Percentiles rank a stretch among this genome's conserved stretches.
Evolutionary conservation across 1,140 invertebrate species (phyloP).

Genomic region (Cydia fagiglandana): DNA sequence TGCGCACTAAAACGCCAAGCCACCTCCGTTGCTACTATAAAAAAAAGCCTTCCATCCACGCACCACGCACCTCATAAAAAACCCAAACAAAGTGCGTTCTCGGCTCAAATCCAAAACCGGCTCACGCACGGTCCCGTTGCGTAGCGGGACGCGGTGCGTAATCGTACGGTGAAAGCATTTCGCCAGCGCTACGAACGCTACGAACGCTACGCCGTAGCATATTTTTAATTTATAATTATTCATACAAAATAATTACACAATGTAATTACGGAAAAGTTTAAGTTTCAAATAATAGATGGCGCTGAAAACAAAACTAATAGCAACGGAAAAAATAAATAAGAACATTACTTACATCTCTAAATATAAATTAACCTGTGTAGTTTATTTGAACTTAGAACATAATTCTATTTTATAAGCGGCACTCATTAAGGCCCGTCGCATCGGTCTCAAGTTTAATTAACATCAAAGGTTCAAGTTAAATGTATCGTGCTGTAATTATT

Average conservation of each 20-base stretch:
- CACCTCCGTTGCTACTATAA: not conserved
- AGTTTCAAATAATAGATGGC: not conserved
- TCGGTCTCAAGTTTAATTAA: slow-evolving; percentile 39
- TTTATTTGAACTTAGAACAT: slow-evolving; percentile 2
- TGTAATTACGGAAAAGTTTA: not conserved
- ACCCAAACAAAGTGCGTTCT: slow-evolving; percentile 28
- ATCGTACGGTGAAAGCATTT: slow-evolving; percentile 27
- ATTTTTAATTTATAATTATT: not conserved
- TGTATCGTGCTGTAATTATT: slow-evolving; percentile 41
- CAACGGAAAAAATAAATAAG: not conserved
- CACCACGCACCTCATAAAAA: slow-evolving; percentile 22
- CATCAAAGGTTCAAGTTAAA: slow-evolving; percentile 41
- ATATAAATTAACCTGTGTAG: not conserved
- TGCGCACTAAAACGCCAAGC: not conserved
- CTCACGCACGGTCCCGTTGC: slow-evolving; percentile 52
- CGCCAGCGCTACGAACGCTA: slow-evolving; percentile 12
- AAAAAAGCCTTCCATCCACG: slow-evolving; percentile 17
- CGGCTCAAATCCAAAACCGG: slow-evolving; percentile 30
- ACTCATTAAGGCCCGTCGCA: slow-evolving; percentile 31
- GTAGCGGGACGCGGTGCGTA: slow-evolving; percentile 34
- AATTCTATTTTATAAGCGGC: slow-evolving; percentile 6
- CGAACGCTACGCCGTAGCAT: slow-evolving; percentile 8
- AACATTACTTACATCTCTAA: not conserved
- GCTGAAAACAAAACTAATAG: not conserved
- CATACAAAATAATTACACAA: not conserved